A percentile compares a stretch with the other conserved stretches of the same genome.
phyloP scores from a whole-genome alignment of 2,797 vertebrate genomes.

The Rhinophrynus dorsalis region DNA sequence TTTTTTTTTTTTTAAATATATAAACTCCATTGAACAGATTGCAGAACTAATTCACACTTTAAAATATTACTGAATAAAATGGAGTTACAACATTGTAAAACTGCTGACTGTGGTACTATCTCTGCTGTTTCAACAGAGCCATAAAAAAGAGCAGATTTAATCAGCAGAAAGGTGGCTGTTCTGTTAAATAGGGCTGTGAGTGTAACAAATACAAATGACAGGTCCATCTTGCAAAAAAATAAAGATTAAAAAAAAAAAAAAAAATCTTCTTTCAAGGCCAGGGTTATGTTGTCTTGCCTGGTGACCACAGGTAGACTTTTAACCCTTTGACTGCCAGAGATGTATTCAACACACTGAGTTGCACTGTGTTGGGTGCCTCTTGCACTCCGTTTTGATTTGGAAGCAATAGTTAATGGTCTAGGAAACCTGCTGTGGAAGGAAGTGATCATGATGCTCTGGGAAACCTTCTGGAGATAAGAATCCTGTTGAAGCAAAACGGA shows the following conservation, averaged over 20 bases:
- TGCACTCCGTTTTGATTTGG: background rate
- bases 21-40: too few relatives aligned
- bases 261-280: conserved; percentile 22
- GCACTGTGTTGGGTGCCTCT: background rate
- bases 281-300: background rate
- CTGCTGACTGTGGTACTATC: conserved; percentile 25
- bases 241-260: too few relatives aligned
- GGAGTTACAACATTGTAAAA: conserved; percentile 43
- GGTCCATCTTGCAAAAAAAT: background rate
- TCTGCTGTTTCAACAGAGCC: conserved; percentile 37
- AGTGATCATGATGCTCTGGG: too few relatives aligned
- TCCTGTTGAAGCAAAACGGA: too few relatives aligned
- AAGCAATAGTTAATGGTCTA: background rate
- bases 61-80: conserved; percentile 48
- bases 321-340: too few relatives aligned
- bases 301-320: too few relatives aligned
- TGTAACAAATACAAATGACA: conserved; percentile 24
- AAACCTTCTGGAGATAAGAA: too few relatives aligned
- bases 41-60: conserved; percentile 19
- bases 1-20: too few relatives aligned
- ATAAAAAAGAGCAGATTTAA: conserved; percentile 45
- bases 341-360: too few relatives aligned
- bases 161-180: conserved; percentile 33
- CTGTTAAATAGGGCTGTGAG: conserved; percentile 42
- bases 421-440: too few relatives aligned